Percentiles rank a stretch among this genome's conserved stretches.
Conservation (phyloP, 2,113 vertebrate species). For the Etia nguti region DNA sequence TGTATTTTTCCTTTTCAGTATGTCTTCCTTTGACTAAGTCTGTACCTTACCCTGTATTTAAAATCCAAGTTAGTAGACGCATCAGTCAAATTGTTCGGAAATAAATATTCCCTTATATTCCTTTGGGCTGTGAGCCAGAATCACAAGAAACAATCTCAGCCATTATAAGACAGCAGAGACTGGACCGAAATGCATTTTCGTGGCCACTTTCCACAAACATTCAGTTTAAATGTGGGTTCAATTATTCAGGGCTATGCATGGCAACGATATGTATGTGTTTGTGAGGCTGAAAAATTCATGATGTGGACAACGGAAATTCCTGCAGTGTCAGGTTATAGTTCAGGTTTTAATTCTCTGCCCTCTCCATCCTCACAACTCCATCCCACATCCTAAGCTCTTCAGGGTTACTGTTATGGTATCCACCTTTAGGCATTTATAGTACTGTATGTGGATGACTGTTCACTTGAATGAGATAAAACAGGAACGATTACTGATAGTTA, state of each 20-base stretch:
- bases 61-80: neutral
- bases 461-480: neutral
- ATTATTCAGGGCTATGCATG: neutral
- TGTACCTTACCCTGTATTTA: neutral
- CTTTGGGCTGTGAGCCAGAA: neutral
- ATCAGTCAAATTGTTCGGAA: neutral
- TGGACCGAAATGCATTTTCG: neutral
- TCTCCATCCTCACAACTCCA: neutral
- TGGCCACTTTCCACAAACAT: constrained; percentile 9
- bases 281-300: neutral
- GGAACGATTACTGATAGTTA: neutral
- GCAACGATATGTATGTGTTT: neutral
- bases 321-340: neutral
- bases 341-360: neutral
- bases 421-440: neutral
- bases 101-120: neutral
- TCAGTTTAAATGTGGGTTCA: neutral
- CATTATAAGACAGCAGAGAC: neutral
- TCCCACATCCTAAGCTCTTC: neutral
- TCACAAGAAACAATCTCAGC: neutral
- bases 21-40: neutral
- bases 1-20: neutral
- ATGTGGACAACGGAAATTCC: neutral
- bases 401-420: fast-evolving
- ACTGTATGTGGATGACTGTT: neutral